phyloP scores from a whole-genome alignment of 1,140 invertebrate species.

The Sminthurinus signatus region DNA sequence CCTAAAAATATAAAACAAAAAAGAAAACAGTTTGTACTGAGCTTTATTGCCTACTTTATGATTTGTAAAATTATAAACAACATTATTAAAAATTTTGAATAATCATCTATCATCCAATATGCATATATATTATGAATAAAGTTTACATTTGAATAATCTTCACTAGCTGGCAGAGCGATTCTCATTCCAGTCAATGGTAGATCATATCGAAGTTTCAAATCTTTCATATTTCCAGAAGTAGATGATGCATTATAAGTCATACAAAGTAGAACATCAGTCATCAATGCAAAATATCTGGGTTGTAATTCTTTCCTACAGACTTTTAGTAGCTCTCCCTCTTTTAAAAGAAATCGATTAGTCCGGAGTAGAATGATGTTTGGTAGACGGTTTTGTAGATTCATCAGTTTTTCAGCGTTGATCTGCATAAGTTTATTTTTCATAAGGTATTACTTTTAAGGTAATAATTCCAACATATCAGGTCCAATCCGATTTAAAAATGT shows the following conservation, averaged over 20 bases:
- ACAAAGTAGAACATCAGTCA: slow-evolving; percentile 64
- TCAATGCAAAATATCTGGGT: slow-evolving; percentile 63
- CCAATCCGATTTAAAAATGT: slow-evolving; percentile 6
- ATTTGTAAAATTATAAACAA: too few species aligned
- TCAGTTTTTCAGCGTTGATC: slow-evolving; percentile 54
- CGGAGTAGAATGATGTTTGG: slow-evolving; percentile 59
- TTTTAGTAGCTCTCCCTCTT: slow-evolving; percentile 63
- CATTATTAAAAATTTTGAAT: too few species aligned
- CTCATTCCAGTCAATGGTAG: slow-evolving; percentile 58
- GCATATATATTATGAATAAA: too few species aligned
- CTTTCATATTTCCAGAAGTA: slow-evolving; percentile 42
- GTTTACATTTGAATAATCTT: slow-evolving; percentile 55
- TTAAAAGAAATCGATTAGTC: slow-evolving; percentile 60
- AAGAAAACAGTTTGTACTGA: too few species aligned
- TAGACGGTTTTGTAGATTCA: slow-evolving; percentile 54
- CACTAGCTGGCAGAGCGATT: slow-evolving; percentile 50
- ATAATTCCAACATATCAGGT: slow-evolving; percentile 1
- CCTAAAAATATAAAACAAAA: too few species aligned
- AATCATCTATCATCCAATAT: too few species aligned
- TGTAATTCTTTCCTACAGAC: slow-evolving; percentile 61
- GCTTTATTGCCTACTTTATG: too few species aligned
- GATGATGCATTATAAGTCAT: slow-evolving; percentile 51
- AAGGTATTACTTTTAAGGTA: too few species aligned
- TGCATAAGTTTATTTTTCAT: too few species aligned
- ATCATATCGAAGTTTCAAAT: slow-evolving; percentile 56